Conservation (phyloP, 2,113 vertebrate species). For the Zingel zingel region DNA sequence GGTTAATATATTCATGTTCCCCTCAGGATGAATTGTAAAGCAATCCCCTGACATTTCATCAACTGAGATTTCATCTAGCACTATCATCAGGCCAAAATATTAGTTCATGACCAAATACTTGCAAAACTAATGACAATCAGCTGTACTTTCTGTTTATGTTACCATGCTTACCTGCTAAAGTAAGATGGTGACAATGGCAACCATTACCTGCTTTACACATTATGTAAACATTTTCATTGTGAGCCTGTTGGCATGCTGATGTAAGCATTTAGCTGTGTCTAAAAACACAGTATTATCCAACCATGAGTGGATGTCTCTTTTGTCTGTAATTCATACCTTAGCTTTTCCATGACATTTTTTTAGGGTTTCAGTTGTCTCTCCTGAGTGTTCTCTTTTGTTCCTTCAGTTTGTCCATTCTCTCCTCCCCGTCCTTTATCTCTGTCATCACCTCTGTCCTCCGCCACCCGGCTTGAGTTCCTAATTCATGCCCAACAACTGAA, state of each 20-base stretch:
- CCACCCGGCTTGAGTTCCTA: slow-evolving; percentile 46
- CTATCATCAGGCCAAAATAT: background rate
- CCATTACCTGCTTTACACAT: background rate
- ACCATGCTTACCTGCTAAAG: background rate
- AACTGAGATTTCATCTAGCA: background rate
- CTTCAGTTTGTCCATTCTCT: slow-evolving; percentile 10
- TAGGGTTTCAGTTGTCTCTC: slow-evolving; percentile 19
- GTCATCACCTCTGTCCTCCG: slow-evolving; percentile 26
- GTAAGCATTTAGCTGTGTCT: background rate
- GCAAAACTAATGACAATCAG: too few relatives aligned
- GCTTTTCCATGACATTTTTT: background rate
- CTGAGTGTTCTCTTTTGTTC: slow-evolving; percentile 8
- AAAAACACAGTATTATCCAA: background rate
- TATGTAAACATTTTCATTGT: background rate
- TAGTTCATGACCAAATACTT: too few relatives aligned
- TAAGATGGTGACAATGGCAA: background rate
- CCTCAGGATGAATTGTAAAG: too few relatives aligned
- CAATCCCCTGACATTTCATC: background rate
- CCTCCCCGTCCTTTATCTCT: slow-evolving; percentile 31
- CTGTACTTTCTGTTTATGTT: too few relatives aligned
- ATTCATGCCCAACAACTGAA: slow-evolving; percentile 64
- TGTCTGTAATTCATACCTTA: background rate
- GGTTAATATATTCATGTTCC: background rate
- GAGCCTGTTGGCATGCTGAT: background rate
- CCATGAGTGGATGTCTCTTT: background rate